Conservation (phyloP, 2,797 vertebrate genomes). For the Phalloptychus januarius region DNA sequence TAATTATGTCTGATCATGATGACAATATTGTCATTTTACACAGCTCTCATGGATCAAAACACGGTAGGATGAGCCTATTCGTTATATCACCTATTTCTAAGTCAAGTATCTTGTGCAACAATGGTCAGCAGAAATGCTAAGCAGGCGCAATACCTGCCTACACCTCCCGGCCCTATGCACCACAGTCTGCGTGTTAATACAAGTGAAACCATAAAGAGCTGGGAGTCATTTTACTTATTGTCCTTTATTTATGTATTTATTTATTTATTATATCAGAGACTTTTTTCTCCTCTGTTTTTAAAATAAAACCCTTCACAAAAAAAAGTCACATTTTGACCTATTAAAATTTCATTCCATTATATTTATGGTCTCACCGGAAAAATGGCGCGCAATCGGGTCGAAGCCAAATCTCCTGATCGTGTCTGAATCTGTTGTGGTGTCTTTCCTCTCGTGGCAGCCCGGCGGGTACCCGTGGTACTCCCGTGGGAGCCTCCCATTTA, state of each 20-base stretch:
- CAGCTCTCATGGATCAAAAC: background rate
- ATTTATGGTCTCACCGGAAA: background rate
- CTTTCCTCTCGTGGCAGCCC: conserved; percentile 39
- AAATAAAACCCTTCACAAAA: background rate
- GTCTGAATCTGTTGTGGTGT: conserved; percentile 24
- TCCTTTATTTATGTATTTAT: background rate
- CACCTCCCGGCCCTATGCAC: background rate
- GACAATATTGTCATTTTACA: background rate
- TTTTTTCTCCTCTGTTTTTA: background rate
- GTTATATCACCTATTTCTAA: background rate
- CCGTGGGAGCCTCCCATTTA: conserved; percentile 40
- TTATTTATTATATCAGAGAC: background rate
- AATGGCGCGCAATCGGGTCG: background rate
- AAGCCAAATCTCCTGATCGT: background rate
- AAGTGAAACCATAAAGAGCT: too few species aligned
- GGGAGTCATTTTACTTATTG: background rate
- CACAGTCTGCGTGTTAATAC: background rate
- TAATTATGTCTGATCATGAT: background rate
- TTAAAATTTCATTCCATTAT: background rate
- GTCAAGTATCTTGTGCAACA: background rate
- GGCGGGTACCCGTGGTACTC: conserved; percentile 46
- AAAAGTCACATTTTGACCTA: background rate
- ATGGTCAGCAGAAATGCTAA: background rate
- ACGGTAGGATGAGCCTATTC: background rate
- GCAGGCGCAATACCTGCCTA: background rate